Base-by-base conservation (phyloP, 2,888 invertebrate genomes). In the Nysson spinosus region DNA sequence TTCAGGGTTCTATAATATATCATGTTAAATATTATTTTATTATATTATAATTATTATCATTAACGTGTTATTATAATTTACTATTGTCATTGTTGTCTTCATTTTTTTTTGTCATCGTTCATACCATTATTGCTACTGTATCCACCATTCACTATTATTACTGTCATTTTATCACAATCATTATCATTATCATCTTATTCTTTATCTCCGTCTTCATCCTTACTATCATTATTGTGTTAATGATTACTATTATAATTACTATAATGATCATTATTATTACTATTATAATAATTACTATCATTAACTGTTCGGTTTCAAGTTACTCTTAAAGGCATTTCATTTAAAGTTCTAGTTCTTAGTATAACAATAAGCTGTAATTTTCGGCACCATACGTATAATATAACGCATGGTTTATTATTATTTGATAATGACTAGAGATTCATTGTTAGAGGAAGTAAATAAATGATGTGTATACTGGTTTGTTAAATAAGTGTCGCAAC, bases 391-490 rank as follows among this genome's bases (percentile, higher is more conserved):
- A 65, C 79, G 68, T 73, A 76, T 70, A 72, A 76, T 65, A 76
- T 77, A 75, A 72, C 71, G 78, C 77, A 83, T 80, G 77, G 73
- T 81, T 79, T 69, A 77, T 79, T 75, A 77, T 75, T 75, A 72
- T 78, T 81, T 77, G 71, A 70, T 79, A 78, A 79, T 80, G 77
- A 81, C 79, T 78, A 79, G 76, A 82, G 79, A 80, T 76, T 79
- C 78, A 81, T 82, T 82, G 84, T 85, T 83, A 82, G 77, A 79
- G 66, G 77, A 79, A 80, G 73, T 77, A 79, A 83, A 84, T 84
- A 84, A 84, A 84, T 65, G 73, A 82, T 82, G 75, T 83, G 79
- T 83, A 82, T 80, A 82, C 76, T 83, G 81, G 83, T 83, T 84
- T 80, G 77, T 84, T 82, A 81, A 83, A 74, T 73, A 74, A 80